Base-by-base conservation (phyloP, 2,113 vertebrate genomes). In the Puma concolor region DNA sequence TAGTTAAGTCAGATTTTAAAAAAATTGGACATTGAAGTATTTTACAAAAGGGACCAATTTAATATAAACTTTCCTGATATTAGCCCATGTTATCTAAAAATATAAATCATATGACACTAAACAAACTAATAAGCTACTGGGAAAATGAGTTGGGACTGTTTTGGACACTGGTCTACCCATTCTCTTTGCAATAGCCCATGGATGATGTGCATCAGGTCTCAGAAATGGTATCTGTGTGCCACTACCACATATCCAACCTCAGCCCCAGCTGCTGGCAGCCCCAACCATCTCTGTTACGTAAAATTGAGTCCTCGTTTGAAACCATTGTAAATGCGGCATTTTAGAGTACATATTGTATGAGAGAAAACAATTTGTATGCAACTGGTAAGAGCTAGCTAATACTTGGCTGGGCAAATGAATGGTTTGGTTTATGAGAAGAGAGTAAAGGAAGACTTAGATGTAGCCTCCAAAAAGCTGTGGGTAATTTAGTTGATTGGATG, bases 221-320 rank as follows among this genome's bases (percentile, higher is more conserved):
- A 82, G 72, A 71, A 23, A 52, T 27, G 33, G 19, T 31, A 52
- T 33, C n/a, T 17, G 11, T 74, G 44, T 19, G 14, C 38, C 15
- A 21, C 74, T 33, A 64, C 27, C 36, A 69, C 27, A 91, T 6
- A 29, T 12, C 23, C 50, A 83, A 19, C n/a, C 44, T 82, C 63
- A 90, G 72, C 71, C 48, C 27, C 50, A 72, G n/a, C 74, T 95
- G 83, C 50, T 44, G 48, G 48, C 38, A 87, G 48, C 29, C 27
- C 16, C 21, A 80, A 33, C 7, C 27, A n/a, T 36, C n/a, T 94
- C 71, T 88, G 94, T 60, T 29, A 94, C 71, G 44, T 23, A 95
- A 95, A 94, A 67, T 27, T 72, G 82, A 95, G 85, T 82, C 50
- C 38, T 79, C 48, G 60, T 67, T 85, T 64, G n/a, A 96, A 97